A percentile compares a stretch with the other conserved stretches of the same genome.
phyloP scores from a whole-genome alignment of 35 echinoderm and acorn worm genomes.

The Lytechinus pictus region DNA sequence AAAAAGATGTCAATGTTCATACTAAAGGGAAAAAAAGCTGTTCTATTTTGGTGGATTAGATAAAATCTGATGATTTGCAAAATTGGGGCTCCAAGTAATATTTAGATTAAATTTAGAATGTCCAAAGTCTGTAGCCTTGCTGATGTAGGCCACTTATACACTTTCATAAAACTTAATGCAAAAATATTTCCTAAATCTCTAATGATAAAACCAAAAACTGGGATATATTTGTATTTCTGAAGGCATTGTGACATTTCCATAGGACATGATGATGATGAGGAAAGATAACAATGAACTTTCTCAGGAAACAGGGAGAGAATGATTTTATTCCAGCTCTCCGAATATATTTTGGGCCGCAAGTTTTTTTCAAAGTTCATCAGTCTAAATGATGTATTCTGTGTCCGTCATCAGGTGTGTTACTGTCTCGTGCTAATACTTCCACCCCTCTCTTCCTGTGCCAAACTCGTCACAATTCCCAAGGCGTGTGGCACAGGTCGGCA shows the following conservation, averaged over 20 bases:
- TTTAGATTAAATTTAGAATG: too few species aligned
- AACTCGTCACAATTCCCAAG: background rate
- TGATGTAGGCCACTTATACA: too few species aligned
- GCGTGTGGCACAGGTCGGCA: background rate
- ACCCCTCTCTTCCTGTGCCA: background rate
- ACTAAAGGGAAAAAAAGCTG: too few species aligned
- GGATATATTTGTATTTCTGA: too few species aligned
- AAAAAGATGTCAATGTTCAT: too few species aligned
- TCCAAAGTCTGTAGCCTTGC: too few species aligned
- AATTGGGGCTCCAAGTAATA: too few species aligned
- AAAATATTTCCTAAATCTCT: too few species aligned
- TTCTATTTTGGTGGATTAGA: too few species aligned
- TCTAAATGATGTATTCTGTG: background rate
- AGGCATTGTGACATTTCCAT: background rate
- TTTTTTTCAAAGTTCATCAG: background rate
- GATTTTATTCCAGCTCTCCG: background rate
- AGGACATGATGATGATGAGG: background rate
- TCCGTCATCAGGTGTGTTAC: background rate
- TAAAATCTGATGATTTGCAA: too few species aligned
- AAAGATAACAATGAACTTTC: background rate
- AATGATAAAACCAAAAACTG: too few species aligned
- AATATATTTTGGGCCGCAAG: background rate
- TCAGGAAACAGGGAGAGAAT: background rate
- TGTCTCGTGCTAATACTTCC: background rate
- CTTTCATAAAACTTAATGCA: too few species aligned